A percentile compares a stretch with the other conserved stretches of the same genome.
These are phyloP conservation scores for Anguilla pacifica DNA, from an alignment of 2,797 vertebrate species.

Conservation along the genomic window DNA sequence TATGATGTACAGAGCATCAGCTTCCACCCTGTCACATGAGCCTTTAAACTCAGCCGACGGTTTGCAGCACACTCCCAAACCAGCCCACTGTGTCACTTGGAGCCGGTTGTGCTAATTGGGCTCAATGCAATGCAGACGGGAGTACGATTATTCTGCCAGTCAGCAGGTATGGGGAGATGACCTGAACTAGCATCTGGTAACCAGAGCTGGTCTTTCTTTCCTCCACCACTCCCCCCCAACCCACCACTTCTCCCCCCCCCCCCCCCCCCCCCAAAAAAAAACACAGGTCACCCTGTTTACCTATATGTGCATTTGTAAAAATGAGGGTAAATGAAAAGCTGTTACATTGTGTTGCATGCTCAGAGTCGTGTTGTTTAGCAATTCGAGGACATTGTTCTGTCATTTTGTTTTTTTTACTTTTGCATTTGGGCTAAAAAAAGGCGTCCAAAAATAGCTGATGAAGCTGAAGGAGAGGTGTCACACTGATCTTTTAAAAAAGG, in stretches of 20 bases:
- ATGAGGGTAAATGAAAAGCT: constrained; percentile 19
- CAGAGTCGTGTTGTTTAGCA: constrained; percentile 40
- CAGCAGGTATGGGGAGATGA: not conserved
- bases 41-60: not conserved
- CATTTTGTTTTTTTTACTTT: constrained; percentile 32
- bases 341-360: constrained; percentile 60
- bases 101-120: not conserved
- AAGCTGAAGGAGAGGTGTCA: constrained; percentile 46
- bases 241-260: not conserved
- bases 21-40: not conserved
- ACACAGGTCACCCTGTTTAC: constrained; percentile 39
- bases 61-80: not conserved
- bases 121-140: not conserved
- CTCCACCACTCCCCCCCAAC: not conserved
- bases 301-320: constrained; percentile 30
- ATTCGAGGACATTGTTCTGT: constrained; percentile 35
- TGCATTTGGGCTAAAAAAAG: constrained; percentile 43
- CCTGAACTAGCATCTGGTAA: constrained; percentile 28
- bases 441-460: constrained; percentile 59
- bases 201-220: constrained; percentile 14
- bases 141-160: not conserved
- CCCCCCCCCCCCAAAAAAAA: not conserved
- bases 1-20: not conserved
- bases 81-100: not conserved
- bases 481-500: constrained; percentile 32